phyloP scores from a whole-genome alignment of 2,797 vertebrate genomes.

The Myotis pilosus region DNA sequence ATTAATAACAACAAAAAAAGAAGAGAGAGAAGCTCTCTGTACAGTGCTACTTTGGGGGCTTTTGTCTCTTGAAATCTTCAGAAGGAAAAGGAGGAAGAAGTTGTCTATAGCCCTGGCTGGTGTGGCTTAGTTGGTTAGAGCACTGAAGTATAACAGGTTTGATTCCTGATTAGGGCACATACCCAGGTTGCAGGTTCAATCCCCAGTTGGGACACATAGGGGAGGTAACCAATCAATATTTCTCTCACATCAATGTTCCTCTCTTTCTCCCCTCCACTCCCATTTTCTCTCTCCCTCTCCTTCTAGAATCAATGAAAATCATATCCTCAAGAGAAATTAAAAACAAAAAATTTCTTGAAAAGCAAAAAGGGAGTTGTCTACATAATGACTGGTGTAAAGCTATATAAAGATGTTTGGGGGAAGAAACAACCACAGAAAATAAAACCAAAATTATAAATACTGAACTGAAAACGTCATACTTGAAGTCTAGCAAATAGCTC shows the following conservation, averaged over 20 bases:
- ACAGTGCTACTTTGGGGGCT: not conserved
- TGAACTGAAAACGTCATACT: not conserved
- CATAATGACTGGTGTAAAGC: not conserved
- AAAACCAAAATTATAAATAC: conserved; percentile 40
- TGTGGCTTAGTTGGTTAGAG: not conserved
- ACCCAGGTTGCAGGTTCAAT: not conserved
- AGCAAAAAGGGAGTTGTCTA: not conserved
- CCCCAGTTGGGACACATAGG: not conserved
- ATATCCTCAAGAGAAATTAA: not conserved
- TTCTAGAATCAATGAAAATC: not conserved
- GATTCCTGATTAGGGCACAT: not conserved
- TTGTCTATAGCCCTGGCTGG: not conserved
- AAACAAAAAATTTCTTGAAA: not conserved
- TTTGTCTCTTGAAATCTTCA: conserved; percentile 35
- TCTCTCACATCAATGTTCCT: not conserved
- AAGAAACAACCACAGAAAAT: not conserved
- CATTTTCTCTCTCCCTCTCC: not conserved
- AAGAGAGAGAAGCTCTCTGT: not conserved
- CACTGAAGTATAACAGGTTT: not conserved
- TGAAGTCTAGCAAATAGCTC: not conserved
- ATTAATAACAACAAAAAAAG: not conserved
- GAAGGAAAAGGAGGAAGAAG: conserved; percentile 25
- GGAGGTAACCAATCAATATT: not conserved
- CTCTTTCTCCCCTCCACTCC: not conserved
- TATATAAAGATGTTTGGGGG: not conserved